Evolutionary conservation across 1,140 invertebrate species (phyloP), one percentile per base, ranked within the genome.

Genomic region (Pollicipes pollicipes): DNA sequence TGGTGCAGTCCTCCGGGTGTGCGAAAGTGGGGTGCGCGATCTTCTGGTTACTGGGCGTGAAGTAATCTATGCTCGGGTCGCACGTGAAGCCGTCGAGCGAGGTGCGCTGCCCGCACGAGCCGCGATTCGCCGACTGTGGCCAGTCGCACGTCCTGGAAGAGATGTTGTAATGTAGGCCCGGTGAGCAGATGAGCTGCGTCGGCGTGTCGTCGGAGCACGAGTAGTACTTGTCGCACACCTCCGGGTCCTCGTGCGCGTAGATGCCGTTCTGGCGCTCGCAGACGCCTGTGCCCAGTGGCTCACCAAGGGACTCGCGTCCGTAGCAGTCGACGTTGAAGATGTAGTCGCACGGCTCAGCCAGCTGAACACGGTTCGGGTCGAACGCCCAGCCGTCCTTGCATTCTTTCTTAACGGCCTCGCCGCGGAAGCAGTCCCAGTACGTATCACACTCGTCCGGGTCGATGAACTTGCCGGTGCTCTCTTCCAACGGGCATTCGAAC

Each of bases 231-330:
- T 90, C 89, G 74, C 90, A 93, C 0, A 86, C 85, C 73, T 83
- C 79, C n/a, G 85, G 85, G 76, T 91, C 88, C 70, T 87, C 85
- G 78, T 91, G 88, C 30, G 84, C 84, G 81, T 88, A 93, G 78
- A 87, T 88, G 37, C 90, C 90, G 76, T 91, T 91, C 30, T 87
- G 86, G 70, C 90, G 83, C 21, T 89, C 89, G 77, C 90, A 95
- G 76, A 74, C 76, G 71, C 28, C 30, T 8, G 28, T 31, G 24
- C 24, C 24, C 3, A 24, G 63, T 10, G 63, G 24, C 4, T 24
- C 24, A 24, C 24, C 21, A 4, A 64, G 63, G 6, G 21, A 4
- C 24, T 64, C 63, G 21, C 63, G 21, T 4, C 27, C 27, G 10
- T 4, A 10, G 26, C 63, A 64, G 27, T 64, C 26, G 63, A 64